Evolutionary conservation across 1,140 invertebrate species (phyloP).

Genomic region (Diorhabda sublineata): DNA sequence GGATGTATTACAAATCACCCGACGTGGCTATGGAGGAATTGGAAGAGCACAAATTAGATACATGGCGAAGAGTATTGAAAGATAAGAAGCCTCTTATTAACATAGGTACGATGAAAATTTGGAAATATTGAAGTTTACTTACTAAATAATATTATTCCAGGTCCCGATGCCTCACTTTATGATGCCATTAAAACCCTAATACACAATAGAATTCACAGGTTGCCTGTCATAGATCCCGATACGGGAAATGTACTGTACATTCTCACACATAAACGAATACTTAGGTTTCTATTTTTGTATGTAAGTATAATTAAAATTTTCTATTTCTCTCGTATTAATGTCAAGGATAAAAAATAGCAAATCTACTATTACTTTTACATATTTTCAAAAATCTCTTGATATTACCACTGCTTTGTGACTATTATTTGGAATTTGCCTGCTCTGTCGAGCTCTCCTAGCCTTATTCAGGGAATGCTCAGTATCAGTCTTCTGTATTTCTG

Average conservation of each 20-base stretch:
- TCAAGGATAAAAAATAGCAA: too few species aligned
- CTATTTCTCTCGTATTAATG: too few species aligned
- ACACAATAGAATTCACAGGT: conserved; percentile 90
- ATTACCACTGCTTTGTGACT: too few species aligned
- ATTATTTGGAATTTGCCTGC: too few species aligned
- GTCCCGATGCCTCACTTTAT: conserved; percentile 83
- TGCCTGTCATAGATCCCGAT: conserved; percentile 91
- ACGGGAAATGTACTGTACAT: conserved; percentile 98
- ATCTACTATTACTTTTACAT: too few species aligned
- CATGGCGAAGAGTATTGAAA: conserved; percentile 82
- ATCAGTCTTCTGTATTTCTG: too few species aligned
- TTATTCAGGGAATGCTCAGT: too few species aligned
- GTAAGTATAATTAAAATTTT: conserved; percentile 63
- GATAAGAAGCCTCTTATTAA: conserved; percentile 79
- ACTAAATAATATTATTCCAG: not conserved
- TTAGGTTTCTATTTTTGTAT: conserved; percentile 97
- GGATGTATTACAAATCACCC: conserved; percentile 95
- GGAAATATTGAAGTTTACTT: too few species aligned
- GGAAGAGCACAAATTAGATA: conserved; percentile 95
- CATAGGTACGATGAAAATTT: conserved; percentile 51
- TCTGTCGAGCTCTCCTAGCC: too few species aligned
- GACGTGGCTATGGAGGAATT: conserved; percentile 90
- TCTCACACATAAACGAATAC: conserved; percentile 96
- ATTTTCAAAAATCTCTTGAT: too few species aligned
- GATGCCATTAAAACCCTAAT: conserved; percentile 91